phyloP scores from a whole-genome alignment of 2,888 invertebrate species.

The Hyles lineata region DNA sequence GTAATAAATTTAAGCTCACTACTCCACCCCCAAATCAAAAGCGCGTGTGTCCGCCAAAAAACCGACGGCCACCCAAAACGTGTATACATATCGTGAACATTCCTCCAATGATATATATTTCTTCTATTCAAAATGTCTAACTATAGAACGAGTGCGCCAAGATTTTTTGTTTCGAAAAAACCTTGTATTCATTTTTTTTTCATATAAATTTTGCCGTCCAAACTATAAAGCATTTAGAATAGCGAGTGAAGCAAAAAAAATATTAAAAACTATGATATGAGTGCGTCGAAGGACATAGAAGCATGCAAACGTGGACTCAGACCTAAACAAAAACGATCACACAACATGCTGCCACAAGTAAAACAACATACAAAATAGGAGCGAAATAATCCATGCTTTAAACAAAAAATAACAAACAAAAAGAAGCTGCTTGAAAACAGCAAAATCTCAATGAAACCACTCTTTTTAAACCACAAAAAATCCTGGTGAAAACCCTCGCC shows the following conservation, averaged over 20 bases:
- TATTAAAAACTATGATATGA: slow-evolving; percentile 74
- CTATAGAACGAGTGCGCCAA: slow-evolving; percentile 59
- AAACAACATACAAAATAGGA: slow-evolving; percentile 42
- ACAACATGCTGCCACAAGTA: slow-evolving; percentile 51
- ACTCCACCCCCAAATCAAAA: slow-evolving; percentile 23
- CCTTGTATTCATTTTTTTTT: slow-evolving; percentile 45
- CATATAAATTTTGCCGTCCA: slow-evolving; percentile 66
- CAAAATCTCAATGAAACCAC: slow-evolving; percentile 57
- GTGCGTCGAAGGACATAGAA: slow-evolving; percentile 81
- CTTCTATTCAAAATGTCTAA: slow-evolving; percentile 48
- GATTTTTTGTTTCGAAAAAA: slow-evolving; percentile 60
- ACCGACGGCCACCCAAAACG: slow-evolving; percentile 14
- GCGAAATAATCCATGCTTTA: slow-evolving; percentile 38
- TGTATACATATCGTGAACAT: slow-evolving; percentile 72
- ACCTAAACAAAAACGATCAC: slow-evolving; percentile 45
- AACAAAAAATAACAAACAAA: slow-evolving; percentile 41
- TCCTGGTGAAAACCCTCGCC: slow-evolving; percentile 69
- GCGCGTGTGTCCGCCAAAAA: slow-evolving; percentile 7
- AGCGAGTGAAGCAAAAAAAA: slow-evolving; percentile 69
- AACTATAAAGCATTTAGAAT: slow-evolving; percentile 59
- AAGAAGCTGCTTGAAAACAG: slow-evolving; percentile 65
- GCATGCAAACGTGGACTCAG: slow-evolving; percentile 64
- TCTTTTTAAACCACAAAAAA: slow-evolving; percentile 56
- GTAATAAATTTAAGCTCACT: not conserved
- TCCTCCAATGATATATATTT: slow-evolving; percentile 67